Base-by-base conservation (phyloP, 37 sponge, comb jelly and placozoan species). In the Aplysina aerophoba region DNA sequence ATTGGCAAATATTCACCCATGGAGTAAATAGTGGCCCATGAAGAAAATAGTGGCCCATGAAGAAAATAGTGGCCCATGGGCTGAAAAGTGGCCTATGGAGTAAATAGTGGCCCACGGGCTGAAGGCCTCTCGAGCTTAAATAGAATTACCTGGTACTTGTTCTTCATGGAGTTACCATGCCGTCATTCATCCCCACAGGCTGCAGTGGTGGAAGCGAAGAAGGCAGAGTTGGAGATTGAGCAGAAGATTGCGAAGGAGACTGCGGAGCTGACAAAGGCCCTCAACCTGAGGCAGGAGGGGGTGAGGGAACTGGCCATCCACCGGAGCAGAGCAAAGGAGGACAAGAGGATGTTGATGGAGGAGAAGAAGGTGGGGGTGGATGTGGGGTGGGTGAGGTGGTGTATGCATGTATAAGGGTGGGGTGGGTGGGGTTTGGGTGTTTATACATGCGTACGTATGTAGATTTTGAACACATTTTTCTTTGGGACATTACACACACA, bases 211-310 rank as follows among this genome's bases (percentile, higher is more conserved):
- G 55, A 81, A 64, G 91, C 95, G 16, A 64, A 86, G 44, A 88
- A 68, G 40, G 89, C 88, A 0, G 95, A 94, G 41, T 36, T 33
- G 64, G 92, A 91, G 57, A 78, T 94, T 19, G 87, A 91, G 31
- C 87, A 91, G 34, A 88, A 91, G 84, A 85, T 94, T 8, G 20
- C 86, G 31, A 82, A 87, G 34, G 92, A 89, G 75, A 87, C 74
- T n/a, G 92, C 89, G 0, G 90, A 94, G 38, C 81, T 94, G 19
- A 55, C 66, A 0, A 91, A 89, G 79, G 88, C 68, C 0, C 66
- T 83, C 62, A 87, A 84, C 71, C 31, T 57, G 28, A 33, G 84
- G 4, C 85, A 93, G 57, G 90, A 89, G 61, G 55, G 35, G 13
- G 13, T 89, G 8, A 81, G 59, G 56, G 33, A 56, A 36, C 72